Conservation (phyloP, 1,140 invertebrate genomes). For the Drosophila takahashii region DNA sequence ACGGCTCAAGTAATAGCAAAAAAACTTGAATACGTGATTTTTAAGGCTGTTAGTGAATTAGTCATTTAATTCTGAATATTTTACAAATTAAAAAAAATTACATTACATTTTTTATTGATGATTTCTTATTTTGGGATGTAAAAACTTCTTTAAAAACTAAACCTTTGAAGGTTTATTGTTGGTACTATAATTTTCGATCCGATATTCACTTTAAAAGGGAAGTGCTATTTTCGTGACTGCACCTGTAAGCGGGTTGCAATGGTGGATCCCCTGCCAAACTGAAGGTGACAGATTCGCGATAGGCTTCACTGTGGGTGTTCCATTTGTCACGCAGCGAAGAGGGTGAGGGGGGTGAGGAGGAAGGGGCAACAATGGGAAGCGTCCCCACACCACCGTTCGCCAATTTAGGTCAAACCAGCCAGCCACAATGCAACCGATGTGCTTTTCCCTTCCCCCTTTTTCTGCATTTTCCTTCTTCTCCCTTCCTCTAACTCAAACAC, state of each 20-base stretch:
- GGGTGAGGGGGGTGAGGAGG: too few relatives aligned
- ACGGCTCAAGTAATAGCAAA: background rate
- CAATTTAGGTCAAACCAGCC: slow-evolving; percentile 53
- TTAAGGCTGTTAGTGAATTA: too few relatives aligned
- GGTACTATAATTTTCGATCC: too few relatives aligned
- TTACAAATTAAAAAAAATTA: background rate
- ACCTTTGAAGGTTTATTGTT: too few relatives aligned
- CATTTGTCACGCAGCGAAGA: background rate
- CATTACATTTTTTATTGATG: too few relatives aligned
- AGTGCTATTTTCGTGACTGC: background rate
- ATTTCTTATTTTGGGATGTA: too few relatives aligned
- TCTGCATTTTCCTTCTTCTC: background rate
- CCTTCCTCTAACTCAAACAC: background rate
- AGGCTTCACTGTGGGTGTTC: slow-evolving; percentile 12
- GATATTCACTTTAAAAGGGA: background rate
- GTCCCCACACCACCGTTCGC: slow-evolving; percentile 7
- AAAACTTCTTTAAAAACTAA: too few relatives aligned
- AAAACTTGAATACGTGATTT: background rate
- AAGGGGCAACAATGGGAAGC: background rate
- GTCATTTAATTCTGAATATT: background rate
- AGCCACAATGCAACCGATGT: slow-evolving; percentile 19
- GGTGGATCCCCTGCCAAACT: background rate
- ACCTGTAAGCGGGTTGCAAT: background rate
- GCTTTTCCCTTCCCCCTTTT: background rate
- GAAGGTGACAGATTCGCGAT: slow-evolving; percentile 24